Conservation (phyloP, 2,113 vertebrate genomes). For the Chinchilla lanigera region DNA sequence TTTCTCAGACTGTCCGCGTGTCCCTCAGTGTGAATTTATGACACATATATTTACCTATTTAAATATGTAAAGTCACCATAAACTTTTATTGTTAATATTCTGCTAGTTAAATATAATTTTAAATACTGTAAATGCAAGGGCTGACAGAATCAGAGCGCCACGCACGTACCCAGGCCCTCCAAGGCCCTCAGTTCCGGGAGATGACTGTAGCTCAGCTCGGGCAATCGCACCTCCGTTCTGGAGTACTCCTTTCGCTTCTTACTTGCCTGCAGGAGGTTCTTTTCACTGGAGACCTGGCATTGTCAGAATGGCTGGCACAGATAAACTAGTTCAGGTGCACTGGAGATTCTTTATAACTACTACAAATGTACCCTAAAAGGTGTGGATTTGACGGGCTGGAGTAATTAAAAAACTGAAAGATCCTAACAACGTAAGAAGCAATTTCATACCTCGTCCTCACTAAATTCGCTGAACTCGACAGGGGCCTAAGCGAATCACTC, state of each 20-base stretch:
- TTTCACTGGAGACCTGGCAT: slow-evolving; percentile 85
- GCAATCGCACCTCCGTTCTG: slow-evolving; percentile 85
- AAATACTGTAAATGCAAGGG: slow-evolving; percentile 36
- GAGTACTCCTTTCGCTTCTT: slow-evolving; percentile 86
- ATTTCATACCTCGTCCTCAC: background rate
- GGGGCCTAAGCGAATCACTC: background rate
- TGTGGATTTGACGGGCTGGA: background rate
- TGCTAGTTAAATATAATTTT: slow-evolving; percentile 27
- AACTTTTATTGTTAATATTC: slow-evolving; percentile 15
- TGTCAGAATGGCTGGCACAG: slow-evolving; percentile 56
- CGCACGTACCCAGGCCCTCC: slow-evolving; percentile 80
- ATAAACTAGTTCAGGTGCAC: slow-evolving; percentile 24
- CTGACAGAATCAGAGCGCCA: background rate
- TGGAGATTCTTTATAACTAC: slow-evolving; percentile 22
- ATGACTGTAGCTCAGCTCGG: slow-evolving; percentile 84
- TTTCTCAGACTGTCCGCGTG: slow-evolving; percentile 1
- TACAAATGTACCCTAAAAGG: slow-evolving; percentile 4
- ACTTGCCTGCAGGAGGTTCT: slow-evolving; percentile 79
- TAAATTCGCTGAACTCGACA: slow-evolving; percentile 1
- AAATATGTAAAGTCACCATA: slow-evolving; percentile 7
- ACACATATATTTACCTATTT: background rate
- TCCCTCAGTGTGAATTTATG: background rate
- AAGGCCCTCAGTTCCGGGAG: slow-evolving; percentile 86
- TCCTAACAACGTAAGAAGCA: background rate
- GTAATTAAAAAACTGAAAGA: slow-evolving; percentile 28